Conservation (phyloP, 1,140 invertebrate genomes). For the Trichogramma pretiosum region DNA sequence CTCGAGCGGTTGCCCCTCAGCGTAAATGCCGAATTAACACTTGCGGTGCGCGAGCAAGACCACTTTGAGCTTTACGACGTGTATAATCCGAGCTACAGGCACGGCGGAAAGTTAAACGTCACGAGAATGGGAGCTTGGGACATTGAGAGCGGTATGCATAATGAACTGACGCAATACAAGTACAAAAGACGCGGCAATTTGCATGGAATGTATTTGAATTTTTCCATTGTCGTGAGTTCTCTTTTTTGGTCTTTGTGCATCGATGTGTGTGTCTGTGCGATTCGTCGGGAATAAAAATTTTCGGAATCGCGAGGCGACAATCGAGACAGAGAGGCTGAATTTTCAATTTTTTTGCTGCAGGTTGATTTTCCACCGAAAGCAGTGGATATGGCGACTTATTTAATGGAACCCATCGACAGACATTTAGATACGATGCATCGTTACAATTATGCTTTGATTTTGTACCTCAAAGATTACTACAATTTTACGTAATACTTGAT, state of each 20-base stretch:
- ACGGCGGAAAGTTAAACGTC: conserved; percentile 44
- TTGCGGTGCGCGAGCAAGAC: conserved; percentile 17
- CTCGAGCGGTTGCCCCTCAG: conserved; percentile 24
- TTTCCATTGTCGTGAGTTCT: conserved; percentile 39
- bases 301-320: no score
- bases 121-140: conserved; percentile 43
- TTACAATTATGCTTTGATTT: conserved; percentile 50
- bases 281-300: no score
- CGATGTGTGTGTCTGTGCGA: no score
- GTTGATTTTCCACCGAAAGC: conserved; percentile 22
- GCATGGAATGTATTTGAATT: conserved; percentile 43
- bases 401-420: conserved; percentile 40
- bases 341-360: conserved; percentile 4
- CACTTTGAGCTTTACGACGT: conserved; percentile 28
- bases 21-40: conserved; percentile 27
- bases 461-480: conserved; percentile 51
- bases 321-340: no score
- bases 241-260: no score
- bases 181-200: conserved; percentile 45
- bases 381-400: conserved; percentile 46
- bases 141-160: conserved; percentile 27
- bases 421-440: conserved; percentile 55
- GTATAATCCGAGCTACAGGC: conserved; percentile 44
- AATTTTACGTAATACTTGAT: conserved; percentile 59
- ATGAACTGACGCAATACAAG: conserved; percentile 34